Evolutionary conservation across 2,797 vertebrate species (phyloP).

Genomic region (Sebastes miniatus): DNA sequence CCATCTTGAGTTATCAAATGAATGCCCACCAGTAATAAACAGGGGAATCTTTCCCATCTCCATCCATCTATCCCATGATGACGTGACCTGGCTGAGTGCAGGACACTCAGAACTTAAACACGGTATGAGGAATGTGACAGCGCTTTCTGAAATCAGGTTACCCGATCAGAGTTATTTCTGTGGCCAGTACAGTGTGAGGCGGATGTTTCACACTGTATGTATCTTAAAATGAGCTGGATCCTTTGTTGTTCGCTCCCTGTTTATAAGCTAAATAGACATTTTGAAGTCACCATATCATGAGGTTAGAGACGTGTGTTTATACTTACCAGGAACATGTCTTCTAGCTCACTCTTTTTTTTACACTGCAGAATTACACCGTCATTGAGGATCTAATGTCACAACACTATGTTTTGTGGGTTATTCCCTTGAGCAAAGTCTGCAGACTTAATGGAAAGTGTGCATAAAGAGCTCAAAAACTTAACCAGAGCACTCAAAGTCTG

Average conservation of each 20-base stretch:
- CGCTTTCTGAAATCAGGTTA: not conserved
- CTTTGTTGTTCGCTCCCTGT: not conserved
- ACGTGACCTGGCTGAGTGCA: not conserved
- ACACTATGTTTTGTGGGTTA: not conserved
- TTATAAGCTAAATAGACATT: not conserved
- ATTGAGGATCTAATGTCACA: not conserved
- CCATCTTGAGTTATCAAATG: not conserved
- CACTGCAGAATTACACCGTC: not conserved
- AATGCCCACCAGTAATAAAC: not conserved
- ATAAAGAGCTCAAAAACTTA: conserved; percentile 6
- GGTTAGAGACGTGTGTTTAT: not conserved
- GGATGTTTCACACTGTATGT: not conserved
- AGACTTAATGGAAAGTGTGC: conserved; percentile 4
- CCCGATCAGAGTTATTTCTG: not conserved
- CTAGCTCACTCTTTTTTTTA: not conserved
- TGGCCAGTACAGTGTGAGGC: not conserved
- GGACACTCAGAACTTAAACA: not conserved
- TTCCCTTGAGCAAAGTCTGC: not conserved
- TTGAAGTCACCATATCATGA: not conserved
- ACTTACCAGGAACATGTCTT: not conserved
- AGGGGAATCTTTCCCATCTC: not conserved
- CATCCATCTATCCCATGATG: not conserved
- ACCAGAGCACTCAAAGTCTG: not conserved
- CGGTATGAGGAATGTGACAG: not conserved
- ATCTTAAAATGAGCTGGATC: not conserved